Percentiles rank a stretch among this genome's conserved stretches.
phyloP scores from a whole-genome alignment of 2,888 invertebrate species.

The Mythimna pallens region DNA sequence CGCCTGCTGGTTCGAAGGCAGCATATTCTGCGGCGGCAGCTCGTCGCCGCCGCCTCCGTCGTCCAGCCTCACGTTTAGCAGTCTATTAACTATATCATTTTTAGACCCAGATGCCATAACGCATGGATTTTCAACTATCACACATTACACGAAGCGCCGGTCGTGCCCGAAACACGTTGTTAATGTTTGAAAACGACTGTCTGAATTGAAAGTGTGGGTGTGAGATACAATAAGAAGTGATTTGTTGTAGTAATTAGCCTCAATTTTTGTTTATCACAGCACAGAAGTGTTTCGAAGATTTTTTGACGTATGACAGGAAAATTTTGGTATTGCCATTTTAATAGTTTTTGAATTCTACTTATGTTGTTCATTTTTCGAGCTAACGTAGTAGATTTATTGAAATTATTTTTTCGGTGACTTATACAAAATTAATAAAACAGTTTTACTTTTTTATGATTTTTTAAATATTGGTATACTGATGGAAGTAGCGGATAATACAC shows the following conservation, averaged over 20 bases:
- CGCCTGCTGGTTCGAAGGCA: conserved; percentile 86
- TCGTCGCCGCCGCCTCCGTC: conserved; percentile 81
- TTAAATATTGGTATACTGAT: background rate
- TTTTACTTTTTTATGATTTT: background rate
- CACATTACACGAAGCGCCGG: conserved; percentile 75
- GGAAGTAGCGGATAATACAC: background rate
- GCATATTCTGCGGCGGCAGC: conserved; percentile 88
- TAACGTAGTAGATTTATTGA: background rate
- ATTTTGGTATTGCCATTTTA: conserved; percentile 47
- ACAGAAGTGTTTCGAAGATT: conserved; percentile 54
- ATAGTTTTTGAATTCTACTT: conserved; percentile 8
- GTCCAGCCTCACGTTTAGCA: conserved; percentile 82
- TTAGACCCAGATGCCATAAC: conserved; percentile 86
- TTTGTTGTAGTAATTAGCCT: conserved; percentile 67
- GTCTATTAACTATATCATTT: conserved; percentile 84
- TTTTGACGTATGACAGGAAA: conserved; percentile 65
- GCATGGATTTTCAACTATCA: conserved; percentile 65
- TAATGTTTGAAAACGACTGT: conserved; percentile 47
- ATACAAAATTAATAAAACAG: background rate
- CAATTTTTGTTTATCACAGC: conserved; percentile 70
- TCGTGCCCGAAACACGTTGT: conserved; percentile 46
- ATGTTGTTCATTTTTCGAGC: background rate
- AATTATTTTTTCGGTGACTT: background rate
- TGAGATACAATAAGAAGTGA: conserved; percentile 58
- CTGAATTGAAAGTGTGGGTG: conserved; percentile 41